These are phyloP conservation scores for Galendromus occidentalis DNA, from an alignment of 1,140 invertebrate species.

Conservation along the genomic window DNA sequence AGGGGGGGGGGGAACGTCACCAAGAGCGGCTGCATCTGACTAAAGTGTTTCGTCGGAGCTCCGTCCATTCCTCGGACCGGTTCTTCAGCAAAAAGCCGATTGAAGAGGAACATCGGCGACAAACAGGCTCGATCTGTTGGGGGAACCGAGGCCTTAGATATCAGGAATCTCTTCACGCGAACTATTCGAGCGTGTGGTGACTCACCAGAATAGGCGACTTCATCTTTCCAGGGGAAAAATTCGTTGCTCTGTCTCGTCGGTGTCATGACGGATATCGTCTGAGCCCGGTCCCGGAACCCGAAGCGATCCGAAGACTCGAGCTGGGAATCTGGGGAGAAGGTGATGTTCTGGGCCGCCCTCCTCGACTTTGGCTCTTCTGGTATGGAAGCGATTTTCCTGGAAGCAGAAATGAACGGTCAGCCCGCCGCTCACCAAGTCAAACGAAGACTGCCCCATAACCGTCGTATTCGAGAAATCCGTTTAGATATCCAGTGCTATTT, in stretches of 20 bases:
- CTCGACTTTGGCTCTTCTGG: conserved; percentile 47
- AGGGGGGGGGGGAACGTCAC: background rate
- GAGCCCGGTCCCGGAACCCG: conserved; percentile 39
- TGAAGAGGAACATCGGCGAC: background rate
- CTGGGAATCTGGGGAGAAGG: background rate
- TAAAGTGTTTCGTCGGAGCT: background rate
- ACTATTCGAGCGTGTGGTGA: no score
- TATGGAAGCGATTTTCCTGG: conserved; percentile 58
- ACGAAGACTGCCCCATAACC: no score
- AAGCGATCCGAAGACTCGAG: background rate
- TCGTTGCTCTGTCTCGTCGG: conserved; percentile 30
- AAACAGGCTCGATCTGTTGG: background rate
- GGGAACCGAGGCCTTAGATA: no score
- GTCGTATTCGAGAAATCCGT: no score
- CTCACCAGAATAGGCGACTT: conserved; percentile 11
- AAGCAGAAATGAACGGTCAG: conserved; percentile 4
- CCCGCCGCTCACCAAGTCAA: no score
- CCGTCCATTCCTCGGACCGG: background rate
- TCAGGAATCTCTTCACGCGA: no score
- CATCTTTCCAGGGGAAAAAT: conserved; percentile 9
- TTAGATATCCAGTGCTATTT: no score
- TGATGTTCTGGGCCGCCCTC: background rate
- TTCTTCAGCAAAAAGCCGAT: background rate
- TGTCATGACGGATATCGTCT: conserved; percentile 69
- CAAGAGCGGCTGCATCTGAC: background rate